Evolutionary conservation across 1,140 invertebrate species (phyloP), one percentile per base, ranked within the genome.

Genomic region (Nomia melanderi): DNA sequence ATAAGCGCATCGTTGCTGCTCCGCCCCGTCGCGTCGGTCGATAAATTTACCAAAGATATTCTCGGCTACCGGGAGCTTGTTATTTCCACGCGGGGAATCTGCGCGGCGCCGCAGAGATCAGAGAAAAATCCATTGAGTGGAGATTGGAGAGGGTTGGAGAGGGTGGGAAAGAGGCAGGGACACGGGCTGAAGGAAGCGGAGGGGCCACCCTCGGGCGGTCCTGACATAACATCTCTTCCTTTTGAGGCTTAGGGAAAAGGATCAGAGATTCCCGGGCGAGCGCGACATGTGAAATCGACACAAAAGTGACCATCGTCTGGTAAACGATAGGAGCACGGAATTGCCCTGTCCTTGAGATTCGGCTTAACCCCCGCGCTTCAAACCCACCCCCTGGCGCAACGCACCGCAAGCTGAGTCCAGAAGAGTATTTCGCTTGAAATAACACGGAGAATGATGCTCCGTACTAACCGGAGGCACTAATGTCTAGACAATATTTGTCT

Each of bases 401-500:
- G 20, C 41, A 53, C 50, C 44, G 39, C 77, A 54, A 56, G 31
- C 53, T 79, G 57, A 44, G 60, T 59, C 53, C 79, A 20, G 77
- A 70, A 73, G 41, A 84, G 73, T 67, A 76, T 83, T 50, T 74
- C 78, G 78, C 78, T 78, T 84, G 84, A 64, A 77, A 79, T 86
- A 85, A 85, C 84, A 79, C 62, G 53, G 67, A 64, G 69, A 73
- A 78, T 29, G 76, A 78, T 62, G 62, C 17, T 44, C 36, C 25
- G 47, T 23, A 47, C 33, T 76, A 60, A 60, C 50, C 67, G 41
- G 53, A 60, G 31, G 41, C 70, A 65, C 77, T 84, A 85, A 84
- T 82, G 86, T 88, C 87, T 86, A 87, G 85, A 89, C 87, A 85
- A 89, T 89, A 88, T 88, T 88, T 89, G 81, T 85, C 81, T 85